Percentiles rank a stretch among this genome's conserved stretches.
Evolutionary conservation across 2,888 invertebrate species (phyloP).

Genomic region (Epiblema foenella): DNA sequence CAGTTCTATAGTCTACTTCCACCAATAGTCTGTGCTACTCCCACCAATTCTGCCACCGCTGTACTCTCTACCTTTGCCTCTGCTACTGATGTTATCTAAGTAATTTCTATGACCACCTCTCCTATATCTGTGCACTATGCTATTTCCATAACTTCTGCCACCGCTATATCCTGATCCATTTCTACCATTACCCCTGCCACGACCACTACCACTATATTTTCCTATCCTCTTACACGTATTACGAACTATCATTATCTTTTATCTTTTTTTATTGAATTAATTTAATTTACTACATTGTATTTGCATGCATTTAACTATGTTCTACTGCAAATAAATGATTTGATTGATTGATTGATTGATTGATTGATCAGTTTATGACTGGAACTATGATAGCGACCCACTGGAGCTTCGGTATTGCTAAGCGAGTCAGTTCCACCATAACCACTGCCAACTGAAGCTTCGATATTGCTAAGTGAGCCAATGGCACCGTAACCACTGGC

Average conservation of each 20-base stretch:
- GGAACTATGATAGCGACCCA: too few relatives aligned
- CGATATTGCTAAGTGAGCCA: too few relatives aligned
- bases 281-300: too few relatives aligned
- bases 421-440: not conserved
- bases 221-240: too few relatives aligned
- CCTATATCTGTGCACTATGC: not conserved
- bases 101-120: not conserved
- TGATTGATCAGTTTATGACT: too few relatives aligned
- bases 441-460: not conserved
- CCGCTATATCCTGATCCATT: not conserved
- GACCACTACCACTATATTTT: not conserved
- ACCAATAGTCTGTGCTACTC: not conserved
- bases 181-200: not conserved
- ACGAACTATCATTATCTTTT: too few relatives aligned
- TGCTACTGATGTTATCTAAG: not conserved
- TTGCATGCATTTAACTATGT: too few relatives aligned
- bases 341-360: too few relatives aligned
- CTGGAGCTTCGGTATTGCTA: too few relatives aligned
- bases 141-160: not conserved
- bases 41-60: not conserved
- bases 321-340: too few relatives aligned
- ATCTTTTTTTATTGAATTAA: too few relatives aligned
- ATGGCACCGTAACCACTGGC: not conserved
- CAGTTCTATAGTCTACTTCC: too few relatives aligned
- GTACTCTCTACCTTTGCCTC: not conserved